Evolutionary conservation across 2,113 vertebrate species (phyloP).

Genomic region (Colius striatus): DNA sequence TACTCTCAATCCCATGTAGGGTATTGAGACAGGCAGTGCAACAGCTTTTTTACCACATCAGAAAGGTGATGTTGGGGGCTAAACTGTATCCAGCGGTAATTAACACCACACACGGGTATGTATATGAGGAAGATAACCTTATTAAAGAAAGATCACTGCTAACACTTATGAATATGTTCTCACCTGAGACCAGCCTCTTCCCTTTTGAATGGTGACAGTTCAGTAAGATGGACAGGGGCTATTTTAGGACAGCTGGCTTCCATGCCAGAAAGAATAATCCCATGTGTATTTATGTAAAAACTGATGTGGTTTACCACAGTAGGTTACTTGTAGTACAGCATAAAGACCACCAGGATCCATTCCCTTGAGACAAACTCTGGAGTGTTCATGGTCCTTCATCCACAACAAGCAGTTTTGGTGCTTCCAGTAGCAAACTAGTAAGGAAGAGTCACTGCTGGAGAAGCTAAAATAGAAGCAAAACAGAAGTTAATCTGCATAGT

Average conservation of each 20-base stretch:
- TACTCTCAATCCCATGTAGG: accelerated
- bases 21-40: not conserved
- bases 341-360: not conserved
- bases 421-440: not conserved
- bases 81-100: not conserved
- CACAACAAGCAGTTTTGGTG: not conserved
- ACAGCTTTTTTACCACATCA: not conserved
- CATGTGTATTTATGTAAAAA: not conserved
- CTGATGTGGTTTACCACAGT: not conserved
- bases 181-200: not conserved
- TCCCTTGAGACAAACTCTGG: not conserved
- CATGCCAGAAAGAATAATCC: not conserved
- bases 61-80: not conserved
- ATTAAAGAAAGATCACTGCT: not conserved
- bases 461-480: not conserved
- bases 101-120: not conserved
- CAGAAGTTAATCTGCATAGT: not conserved
- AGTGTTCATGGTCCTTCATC: not conserved
- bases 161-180: not conserved
- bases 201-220: not conserved
- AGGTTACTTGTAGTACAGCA: not conserved
- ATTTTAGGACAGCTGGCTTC: not conserved
- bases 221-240: not conserved
- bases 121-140: not conserved
- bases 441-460: not conserved